Percentiles rank a stretch among this genome's conserved stretches.
These are phyloP conservation scores for Schizopygopsis malacanthus DNA, from an alignment of 2,797 vertebrate species.

Conservation along the genomic window DNA sequence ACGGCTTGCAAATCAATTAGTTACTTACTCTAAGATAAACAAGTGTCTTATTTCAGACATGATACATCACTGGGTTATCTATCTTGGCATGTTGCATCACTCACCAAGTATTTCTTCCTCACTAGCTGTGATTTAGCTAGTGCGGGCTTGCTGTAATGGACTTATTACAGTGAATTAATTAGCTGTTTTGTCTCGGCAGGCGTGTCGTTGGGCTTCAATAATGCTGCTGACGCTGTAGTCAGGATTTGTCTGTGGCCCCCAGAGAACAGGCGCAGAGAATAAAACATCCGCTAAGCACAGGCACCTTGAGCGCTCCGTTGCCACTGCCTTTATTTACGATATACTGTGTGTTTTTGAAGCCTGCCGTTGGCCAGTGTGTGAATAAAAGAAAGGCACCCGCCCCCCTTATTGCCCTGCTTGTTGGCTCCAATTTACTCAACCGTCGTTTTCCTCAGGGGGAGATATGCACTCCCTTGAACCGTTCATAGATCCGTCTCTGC, in stretches of 20 bases:
- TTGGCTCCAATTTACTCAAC: slow-evolving; percentile 57
- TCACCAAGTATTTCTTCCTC: background rate
- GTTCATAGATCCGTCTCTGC: slow-evolving; percentile 56
- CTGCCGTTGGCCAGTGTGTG: slow-evolving; percentile 36
- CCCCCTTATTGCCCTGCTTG: slow-evolving; percentile 38
- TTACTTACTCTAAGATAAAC: background rate
- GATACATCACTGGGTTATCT: background rate
- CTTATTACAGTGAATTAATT: slow-evolving; percentile 18
- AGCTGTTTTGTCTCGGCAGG: background rate
- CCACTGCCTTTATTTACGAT: slow-evolving; percentile 44
- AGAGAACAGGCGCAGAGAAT: slow-evolving; percentile 29
- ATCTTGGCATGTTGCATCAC: background rate
- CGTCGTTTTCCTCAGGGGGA: slow-evolving; percentile 33
- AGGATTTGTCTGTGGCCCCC: background rate
- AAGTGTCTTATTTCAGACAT: background rate
- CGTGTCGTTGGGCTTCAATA: background rate
- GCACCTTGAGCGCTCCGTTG: slow-evolving; percentile 21
- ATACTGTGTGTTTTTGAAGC: slow-evolving; percentile 43
- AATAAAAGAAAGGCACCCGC: slow-evolving; percentile 52
- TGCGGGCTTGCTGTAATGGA: slow-evolving; percentile 14
- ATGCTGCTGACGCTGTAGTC: slow-evolving; percentile 29
- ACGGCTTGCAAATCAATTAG: background rate
- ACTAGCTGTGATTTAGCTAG: background rate
- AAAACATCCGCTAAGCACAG: slow-evolving; percentile 39
- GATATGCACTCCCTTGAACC: slow-evolving; percentile 43